A percentile compares a stretch with the other conserved stretches of the same genome.
phyloP scores from a whole-genome alignment of 2,888 invertebrate species.

The Tribolium freemani region DNA sequence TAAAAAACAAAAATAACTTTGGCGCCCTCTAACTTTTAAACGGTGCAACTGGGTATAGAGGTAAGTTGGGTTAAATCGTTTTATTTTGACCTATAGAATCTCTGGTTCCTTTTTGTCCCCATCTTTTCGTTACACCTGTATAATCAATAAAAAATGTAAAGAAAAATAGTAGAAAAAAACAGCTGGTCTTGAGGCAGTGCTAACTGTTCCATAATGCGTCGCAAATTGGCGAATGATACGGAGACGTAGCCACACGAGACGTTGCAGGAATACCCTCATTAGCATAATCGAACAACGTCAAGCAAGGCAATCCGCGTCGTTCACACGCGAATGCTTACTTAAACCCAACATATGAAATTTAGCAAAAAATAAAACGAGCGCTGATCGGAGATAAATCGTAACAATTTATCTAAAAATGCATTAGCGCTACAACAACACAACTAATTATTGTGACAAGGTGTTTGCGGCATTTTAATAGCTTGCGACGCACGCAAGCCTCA shows the following conservation, averaged over 20 bases:
- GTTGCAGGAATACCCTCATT: constrained; percentile 6
- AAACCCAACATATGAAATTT: constrained; percentile 7
- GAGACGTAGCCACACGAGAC: constrained; percentile 1
- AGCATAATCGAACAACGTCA: constrained; percentile 21
- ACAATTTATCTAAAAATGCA: constrained; percentile 52
- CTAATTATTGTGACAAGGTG: constrained; percentile 64
- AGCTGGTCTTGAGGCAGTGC: not conserved
- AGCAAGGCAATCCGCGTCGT: not conserved
- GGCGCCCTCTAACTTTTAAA: no score
- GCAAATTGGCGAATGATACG: constrained; percentile 4
- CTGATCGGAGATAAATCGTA: constrained; percentile 25
- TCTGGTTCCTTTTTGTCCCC: no score
- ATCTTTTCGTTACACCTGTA: no score
- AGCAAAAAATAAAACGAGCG: constrained; percentile 8
- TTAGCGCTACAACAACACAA: constrained; percentile 58
- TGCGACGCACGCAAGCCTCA: constrained; percentile 58
- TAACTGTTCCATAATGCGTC: not conserved
- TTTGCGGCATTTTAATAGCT: constrained; percentile 63
- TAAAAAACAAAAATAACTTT: no score
- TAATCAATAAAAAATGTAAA: no score
- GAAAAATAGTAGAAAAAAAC: not conserved
- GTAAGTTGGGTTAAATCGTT: no score
- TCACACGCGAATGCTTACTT: constrained; percentile 20
- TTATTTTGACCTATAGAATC: no score
- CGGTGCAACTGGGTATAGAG: no score